phyloP scores from a whole-genome alignment of 2,113 vertebrate genomes.

The Odobenus rosmarus region DNA sequence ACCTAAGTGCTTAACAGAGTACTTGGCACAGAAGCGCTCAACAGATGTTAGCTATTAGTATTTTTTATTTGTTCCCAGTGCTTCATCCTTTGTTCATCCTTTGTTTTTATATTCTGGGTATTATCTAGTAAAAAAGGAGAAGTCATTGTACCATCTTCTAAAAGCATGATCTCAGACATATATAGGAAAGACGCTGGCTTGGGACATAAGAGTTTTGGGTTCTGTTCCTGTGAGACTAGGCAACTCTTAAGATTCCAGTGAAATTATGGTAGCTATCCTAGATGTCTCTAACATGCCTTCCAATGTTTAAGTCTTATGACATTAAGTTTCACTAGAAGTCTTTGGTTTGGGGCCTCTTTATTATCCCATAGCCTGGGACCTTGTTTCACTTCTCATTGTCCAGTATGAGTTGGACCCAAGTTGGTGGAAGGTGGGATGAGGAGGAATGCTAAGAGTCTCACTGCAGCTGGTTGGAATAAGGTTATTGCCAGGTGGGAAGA shows the following conservation, averaged over 20 bases:
- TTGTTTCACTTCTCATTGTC: not conserved
- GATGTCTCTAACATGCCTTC: not conserved
- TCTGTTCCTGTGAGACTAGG: not conserved
- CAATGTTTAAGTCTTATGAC: not conserved
- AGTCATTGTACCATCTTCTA: not conserved
- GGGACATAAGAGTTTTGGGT: not conserved
- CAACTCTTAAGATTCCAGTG: not conserved
- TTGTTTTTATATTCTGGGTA: not conserved
- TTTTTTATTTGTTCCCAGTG: not conserved
- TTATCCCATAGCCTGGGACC: not conserved
- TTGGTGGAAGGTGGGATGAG: not conserved
- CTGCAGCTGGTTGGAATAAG: not conserved
- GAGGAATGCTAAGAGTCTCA: not conserved
- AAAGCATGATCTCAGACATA: not conserved
- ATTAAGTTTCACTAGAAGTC: not conserved
- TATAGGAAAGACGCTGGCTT: not conserved
- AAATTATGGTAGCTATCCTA: not conserved
- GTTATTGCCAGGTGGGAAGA: not conserved
- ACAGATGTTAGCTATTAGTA: not conserved
- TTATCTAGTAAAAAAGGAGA: not conserved
- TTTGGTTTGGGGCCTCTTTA: not conserved
- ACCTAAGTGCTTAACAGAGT: not conserved
- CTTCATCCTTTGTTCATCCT: not conserved
- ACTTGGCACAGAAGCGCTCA: not conserved
- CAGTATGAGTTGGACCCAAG: not conserved